phyloP scores from a whole-genome alignment of 2,888 invertebrate genomes.

The Parnassius orleans region DNA sequence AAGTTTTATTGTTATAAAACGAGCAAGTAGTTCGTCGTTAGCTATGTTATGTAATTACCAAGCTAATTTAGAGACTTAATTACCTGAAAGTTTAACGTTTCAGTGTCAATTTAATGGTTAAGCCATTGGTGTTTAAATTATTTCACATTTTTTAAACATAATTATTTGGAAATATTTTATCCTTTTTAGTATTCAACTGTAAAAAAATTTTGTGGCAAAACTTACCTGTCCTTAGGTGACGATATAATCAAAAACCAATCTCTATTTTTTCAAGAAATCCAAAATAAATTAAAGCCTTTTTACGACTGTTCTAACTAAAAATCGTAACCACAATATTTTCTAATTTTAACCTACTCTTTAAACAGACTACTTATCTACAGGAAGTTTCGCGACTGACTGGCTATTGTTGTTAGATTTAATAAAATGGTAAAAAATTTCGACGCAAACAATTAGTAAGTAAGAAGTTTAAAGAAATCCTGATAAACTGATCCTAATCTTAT shows the following conservation, averaged over 20 bases:
- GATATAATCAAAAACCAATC: too few species aligned
- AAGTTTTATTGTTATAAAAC: too few species aligned
- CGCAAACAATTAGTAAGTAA: background rate
- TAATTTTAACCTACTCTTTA: too few species aligned
- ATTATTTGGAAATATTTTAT: too few species aligned
- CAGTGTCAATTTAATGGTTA: slow-evolving; percentile 50
- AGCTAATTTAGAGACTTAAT: slow-evolving; percentile 43
- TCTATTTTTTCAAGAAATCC: too few species aligned
- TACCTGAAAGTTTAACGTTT: slow-evolving; percentile 44
- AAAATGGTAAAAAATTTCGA: background rate
- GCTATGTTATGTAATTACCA: background rate
- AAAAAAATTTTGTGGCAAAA: too few species aligned
- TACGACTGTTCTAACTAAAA: too few species aligned
- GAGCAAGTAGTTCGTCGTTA: background rate
- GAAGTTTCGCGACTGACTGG: slow-evolving; percentile 9
- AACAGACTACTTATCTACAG: slow-evolving; percentile 5
- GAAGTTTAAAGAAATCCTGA: slow-evolving; percentile 9
- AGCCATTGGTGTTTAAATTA: background rate
- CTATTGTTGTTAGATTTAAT: background rate
- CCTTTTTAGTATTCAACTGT: too few species aligned
- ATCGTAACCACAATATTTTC: too few species aligned
- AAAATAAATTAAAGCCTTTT: too few species aligned
- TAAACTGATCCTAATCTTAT: slow-evolving; percentile 20
- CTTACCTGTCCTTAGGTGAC: too few species aligned
- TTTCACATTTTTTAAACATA: too few species aligned